Evolutionary conservation across 2,113 vertebrate species (phyloP), one percentile per base, ranked within the genome.

Genomic region (Thymallus thymallus): DNA sequence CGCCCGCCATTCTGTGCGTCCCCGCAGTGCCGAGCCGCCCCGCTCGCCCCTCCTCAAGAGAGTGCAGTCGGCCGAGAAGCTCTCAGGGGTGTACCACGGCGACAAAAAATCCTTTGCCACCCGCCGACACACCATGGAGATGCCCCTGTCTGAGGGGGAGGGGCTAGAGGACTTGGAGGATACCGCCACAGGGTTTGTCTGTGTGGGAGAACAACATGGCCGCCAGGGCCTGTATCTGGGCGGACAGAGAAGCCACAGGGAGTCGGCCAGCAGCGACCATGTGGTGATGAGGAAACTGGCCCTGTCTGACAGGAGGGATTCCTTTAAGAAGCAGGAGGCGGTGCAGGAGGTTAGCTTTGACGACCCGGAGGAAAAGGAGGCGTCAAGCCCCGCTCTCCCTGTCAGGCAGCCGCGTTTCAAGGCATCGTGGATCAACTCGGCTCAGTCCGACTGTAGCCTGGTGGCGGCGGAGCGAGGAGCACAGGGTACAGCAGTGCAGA

Each of bases 261-360:
- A 41, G 35, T 41, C 35, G 35, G 9, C 35, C 2, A 82, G 83
- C 68, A 26, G 79, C 22, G 84, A 76, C 75, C 85, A 86, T 66
- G 35, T 41, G 9, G 93, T 96, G 56, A 96, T 97, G 95, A 88
- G 95, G 71, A 94, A 95, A 79, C 87, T 97, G 76, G 96, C 96
- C 73, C 92, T 96, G 68, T 94, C 95, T 0, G 97, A 98, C 84
- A 93, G 96, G 62, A 90, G 96, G 45, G 96, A 98, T 88, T 98
- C 95, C 30, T 97, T 98, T 89, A 97, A 96, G 88, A 98, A 97
- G 80, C 97, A 98, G 72, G 96, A 97, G 75, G 96, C 96, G 0
- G 96, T 98, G 61, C 95, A 96, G 82, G 96, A 98, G 85, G 95
- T 97, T 76, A 96, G 94, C 76, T 95, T 96, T 0, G 96, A 98